Base-by-base conservation (phyloP, 1,140 invertebrate species). In the Philopotamus ludificatus region DNA sequence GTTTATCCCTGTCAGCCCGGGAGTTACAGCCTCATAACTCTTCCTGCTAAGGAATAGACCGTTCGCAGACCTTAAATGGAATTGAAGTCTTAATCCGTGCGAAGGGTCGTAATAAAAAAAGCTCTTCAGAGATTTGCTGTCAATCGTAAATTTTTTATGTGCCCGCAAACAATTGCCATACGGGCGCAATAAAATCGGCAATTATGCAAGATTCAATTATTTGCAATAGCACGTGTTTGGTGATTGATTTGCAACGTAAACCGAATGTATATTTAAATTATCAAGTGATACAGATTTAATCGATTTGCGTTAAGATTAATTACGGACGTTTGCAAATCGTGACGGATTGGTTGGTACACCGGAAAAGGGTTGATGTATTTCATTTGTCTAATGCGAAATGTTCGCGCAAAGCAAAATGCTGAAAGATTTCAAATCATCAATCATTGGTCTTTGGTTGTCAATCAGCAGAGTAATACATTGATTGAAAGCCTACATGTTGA, bases 11-110 rank as follows among this genome's bases (percentile, higher is more conserved):
- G 42, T 28, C 57, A 34, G 57, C 42, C 12, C 23, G 3, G 28
- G 57, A 60, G 57, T 60, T 60, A 60, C 57, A 22, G 25, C 57
- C 21, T 60, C 57, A 41, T 60, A 60, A 60, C 57, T 60, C 57
- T 60, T 60, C 12, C 42, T 12, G 23, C 20, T 34, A 2, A n/a
- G 57, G 16, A 49, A 45, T 47, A 39, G 44, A 20, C 42, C 57
- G 41, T 60, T 47, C 44, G 57, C 57, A 42, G 23, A 60, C 57
- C 57, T 60, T 60, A 60, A 60, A 60, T 60, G 28, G 57, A 60
- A 60, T 60, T 60, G 57, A 60, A 60, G 57, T 60, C 57, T 60
- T 60, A 60, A 60, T 60, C 57, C 55, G 12, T 16, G 34, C 23
- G n/a, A 26, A 54, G 23, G 23, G 20, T 12, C 28, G 57, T 23